A percentile compares a stretch with the other conserved stretches of the same genome.
These are phyloP conservation scores for Macrochelys suwanniensis DNA, from an alignment of 2,797 vertebrate species.

Conservation along the genomic window DNA sequence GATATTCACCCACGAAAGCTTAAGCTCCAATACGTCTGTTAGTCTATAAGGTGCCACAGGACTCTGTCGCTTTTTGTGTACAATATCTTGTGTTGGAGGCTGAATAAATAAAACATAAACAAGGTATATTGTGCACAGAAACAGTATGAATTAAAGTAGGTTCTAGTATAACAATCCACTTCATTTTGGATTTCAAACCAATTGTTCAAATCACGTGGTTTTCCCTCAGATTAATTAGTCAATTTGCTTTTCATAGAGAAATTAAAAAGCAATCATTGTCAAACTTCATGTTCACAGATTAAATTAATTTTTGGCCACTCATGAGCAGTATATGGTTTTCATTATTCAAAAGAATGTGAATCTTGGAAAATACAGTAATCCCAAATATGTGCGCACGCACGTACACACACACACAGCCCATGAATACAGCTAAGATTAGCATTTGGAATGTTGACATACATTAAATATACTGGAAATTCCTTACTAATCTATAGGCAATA, in stretches of 20 bases:
- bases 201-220: not conserved
- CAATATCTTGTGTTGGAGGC: not conserved
- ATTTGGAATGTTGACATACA: not conserved
- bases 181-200: slow-evolving; percentile 8
- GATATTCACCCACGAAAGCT: no score
- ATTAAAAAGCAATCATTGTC: not conserved
- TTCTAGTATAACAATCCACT: not conserved
- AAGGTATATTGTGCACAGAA: not conserved
- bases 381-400: not conserved
- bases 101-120: not conserved
- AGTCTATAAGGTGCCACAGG: no score
- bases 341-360: not conserved
- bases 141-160: not conserved
- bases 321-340: not conserved
- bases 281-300: not conserved
- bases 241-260: not conserved
- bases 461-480: not conserved
- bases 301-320: not conserved
- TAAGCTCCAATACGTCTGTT: no score
- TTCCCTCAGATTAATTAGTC: not conserved
- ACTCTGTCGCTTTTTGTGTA: not conserved
- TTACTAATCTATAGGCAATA: not conserved
- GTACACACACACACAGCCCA: not conserved
- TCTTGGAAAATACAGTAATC: not conserved
- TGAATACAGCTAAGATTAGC: not conserved